A percentile compares a stretch with the other conserved stretches of the same genome.
phyloP scores from a whole-genome alignment of 1,140 invertebrate genomes.

The Saccostrea echinata region DNA sequence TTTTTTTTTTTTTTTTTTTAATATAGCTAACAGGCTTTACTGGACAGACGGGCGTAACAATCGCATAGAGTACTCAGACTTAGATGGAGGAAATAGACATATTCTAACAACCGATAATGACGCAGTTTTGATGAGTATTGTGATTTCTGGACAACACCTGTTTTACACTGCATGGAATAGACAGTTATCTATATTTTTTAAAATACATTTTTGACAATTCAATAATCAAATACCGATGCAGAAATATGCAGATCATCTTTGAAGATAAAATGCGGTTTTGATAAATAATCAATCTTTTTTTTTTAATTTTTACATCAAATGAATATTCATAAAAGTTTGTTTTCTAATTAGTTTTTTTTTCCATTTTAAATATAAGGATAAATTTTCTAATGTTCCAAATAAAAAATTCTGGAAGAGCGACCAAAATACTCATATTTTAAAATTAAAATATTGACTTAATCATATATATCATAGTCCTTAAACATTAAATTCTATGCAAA shows the following conservation, averaged over 20 bases:
- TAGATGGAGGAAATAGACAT: background rate
- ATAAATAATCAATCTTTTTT: background rate
- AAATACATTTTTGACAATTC: too few species aligned
- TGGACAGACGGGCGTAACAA: conserved; percentile 20
- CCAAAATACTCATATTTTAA: too few species aligned
- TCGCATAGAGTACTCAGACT: background rate
- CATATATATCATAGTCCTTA: too few species aligned
- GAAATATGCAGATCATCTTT: background rate
- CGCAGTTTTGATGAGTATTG: conserved; percentile 1
- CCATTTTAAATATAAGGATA: too few species aligned
- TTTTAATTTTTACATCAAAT: background rate
- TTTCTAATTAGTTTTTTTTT: background rate
- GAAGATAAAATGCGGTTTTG: too few species aligned
- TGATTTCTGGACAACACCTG: background rate
- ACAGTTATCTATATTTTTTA: background rate
- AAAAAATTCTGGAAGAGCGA: too few species aligned
- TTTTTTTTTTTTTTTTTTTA: too few species aligned
- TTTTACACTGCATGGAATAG: conserved; percentile 23
- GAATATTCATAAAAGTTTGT: background rate
- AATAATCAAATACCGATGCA: background rate
- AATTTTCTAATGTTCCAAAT: too few species aligned
- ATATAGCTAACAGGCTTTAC: background rate
- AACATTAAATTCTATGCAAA: too few species aligned
- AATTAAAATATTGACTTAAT: too few species aligned
- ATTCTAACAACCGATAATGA: background rate